phyloP scores from a whole-genome alignment of 2,113 vertebrate genomes.

The Cyrtonyx montezumae region DNA sequence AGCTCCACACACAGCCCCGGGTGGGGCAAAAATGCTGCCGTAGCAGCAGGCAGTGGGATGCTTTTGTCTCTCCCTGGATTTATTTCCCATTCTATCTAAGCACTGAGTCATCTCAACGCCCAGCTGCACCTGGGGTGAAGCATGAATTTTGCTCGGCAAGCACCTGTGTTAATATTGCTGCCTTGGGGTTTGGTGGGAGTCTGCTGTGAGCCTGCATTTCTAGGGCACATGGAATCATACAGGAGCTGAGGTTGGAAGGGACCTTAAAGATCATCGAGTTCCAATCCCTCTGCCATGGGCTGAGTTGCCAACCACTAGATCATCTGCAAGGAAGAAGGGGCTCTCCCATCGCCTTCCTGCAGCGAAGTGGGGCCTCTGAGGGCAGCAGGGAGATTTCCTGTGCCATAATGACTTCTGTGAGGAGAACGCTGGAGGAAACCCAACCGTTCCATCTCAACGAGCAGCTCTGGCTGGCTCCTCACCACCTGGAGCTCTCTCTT shows the following conservation, averaged over 20 bases:
- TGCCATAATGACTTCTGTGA: background rate
- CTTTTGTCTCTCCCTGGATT: background rate
- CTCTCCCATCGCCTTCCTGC: background rate
- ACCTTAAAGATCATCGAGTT: too few relatives aligned
- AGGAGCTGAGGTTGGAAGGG: too few relatives aligned
- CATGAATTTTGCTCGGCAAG: background rate
- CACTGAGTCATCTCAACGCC: background rate
- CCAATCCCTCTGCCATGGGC: too few relatives aligned
- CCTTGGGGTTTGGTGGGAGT: background rate
- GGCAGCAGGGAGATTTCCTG: background rate
- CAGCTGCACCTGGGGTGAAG: background rate
- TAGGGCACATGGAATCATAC: background rate
- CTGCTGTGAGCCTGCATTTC: background rate
- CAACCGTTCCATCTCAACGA: background rate
- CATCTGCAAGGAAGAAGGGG: background rate
- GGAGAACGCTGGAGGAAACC: background rate
- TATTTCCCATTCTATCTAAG: background rate
- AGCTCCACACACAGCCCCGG: accelerated
- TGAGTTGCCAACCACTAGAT: too few relatives aligned
- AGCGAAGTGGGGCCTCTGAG: background rate
- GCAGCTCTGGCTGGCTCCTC: background rate
- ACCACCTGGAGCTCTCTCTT: background rate
- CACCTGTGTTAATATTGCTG: background rate
- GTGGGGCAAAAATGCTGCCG: accelerated
- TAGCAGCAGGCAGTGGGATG: background rate